Percentiles rank a stretch among this genome's conserved stretches.
Conservation (phyloP, 2,888 invertebrate species). For the Coelinius sp. region DNA sequence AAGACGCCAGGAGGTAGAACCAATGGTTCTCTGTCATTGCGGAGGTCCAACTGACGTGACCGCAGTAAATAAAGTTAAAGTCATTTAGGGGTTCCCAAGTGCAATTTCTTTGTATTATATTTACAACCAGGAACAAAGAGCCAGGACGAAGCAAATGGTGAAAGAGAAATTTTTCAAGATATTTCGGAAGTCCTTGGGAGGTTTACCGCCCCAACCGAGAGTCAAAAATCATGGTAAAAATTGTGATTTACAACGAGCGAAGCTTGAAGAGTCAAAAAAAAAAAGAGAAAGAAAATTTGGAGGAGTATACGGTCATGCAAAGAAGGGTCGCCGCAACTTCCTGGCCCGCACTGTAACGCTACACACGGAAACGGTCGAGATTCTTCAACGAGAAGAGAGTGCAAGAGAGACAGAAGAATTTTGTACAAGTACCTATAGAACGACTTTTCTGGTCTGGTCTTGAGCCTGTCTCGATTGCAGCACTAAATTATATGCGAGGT, state of each 20-base stretch:
- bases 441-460: neutral
- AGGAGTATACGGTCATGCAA: constrained; percentile 22
- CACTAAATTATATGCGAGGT: constrained; percentile 54
- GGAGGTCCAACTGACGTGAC: constrained; percentile 28
- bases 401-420: neutral
- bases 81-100: constrained; percentile 10
- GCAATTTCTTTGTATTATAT: constrained; percentile 1
- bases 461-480: constrained; percentile 49
- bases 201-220: constrained; percentile 28
- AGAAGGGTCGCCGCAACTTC: constrained; percentile 33
- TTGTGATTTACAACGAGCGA: constrained; percentile 52
- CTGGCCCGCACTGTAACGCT: neutral
- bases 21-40: neutral
- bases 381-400: neutral
- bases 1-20: neutral
- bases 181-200: constrained; percentile 24
- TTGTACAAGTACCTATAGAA: neutral
- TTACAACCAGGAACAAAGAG: neutral
- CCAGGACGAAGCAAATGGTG: neutral
- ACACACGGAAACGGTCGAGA: neutral
- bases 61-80: constrained; percentile 36
- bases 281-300: neutral
- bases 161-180: constrained; percentile 24
- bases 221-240: constrained; percentile 33
- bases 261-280: neutral